Conservation (phyloP, 1,140 invertebrate genomes). For the Diorhabda elongata region DNA sequence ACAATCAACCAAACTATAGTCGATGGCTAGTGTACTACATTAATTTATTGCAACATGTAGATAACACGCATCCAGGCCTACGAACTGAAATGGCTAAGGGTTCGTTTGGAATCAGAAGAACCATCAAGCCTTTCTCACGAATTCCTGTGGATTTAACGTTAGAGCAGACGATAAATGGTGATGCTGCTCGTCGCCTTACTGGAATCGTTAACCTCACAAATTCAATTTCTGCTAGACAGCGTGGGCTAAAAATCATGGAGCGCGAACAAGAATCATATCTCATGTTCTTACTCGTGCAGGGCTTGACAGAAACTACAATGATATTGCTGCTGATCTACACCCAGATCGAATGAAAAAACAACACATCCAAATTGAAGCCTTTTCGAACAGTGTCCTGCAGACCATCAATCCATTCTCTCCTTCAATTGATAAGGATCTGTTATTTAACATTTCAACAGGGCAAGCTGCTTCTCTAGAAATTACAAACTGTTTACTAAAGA, state of each 20-base stretch:
- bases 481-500: constrained; percentile 18
- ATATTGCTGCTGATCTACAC: constrained; percentile 19
- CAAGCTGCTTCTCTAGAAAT: constrained; percentile 18
- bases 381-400: constrained; percentile 14
- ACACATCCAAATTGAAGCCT: constrained; percentile 17
- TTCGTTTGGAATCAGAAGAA: too few species aligned
- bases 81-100: too few species aligned
- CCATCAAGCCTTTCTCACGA: too few species aligned
- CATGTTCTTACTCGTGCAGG: constrained; percentile 13
- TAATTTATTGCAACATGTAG: too few species aligned
- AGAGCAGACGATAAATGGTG: too few species aligned
- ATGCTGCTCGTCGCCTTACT: too few species aligned
- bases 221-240: constrained; percentile 28
- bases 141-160: too few species aligned
- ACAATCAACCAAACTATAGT: too few species aligned
- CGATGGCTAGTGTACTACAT: too few species aligned
- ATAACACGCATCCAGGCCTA: too few species aligned
- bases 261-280: constrained; percentile 26
- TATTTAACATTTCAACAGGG: constrained; percentile 23
- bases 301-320: constrained; percentile 16
- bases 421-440: constrained; percentile 18
- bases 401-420: constrained; percentile 17
- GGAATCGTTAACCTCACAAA: constrained; percentile 21
- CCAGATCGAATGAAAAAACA: constrained; percentile 16
- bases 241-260: too few species aligned